Evolutionary conservation across 1,140 invertebrate genomes (phyloP), one percentile per base, ranked within the genome.

Genomic region (Saccostrea echinata): DNA sequence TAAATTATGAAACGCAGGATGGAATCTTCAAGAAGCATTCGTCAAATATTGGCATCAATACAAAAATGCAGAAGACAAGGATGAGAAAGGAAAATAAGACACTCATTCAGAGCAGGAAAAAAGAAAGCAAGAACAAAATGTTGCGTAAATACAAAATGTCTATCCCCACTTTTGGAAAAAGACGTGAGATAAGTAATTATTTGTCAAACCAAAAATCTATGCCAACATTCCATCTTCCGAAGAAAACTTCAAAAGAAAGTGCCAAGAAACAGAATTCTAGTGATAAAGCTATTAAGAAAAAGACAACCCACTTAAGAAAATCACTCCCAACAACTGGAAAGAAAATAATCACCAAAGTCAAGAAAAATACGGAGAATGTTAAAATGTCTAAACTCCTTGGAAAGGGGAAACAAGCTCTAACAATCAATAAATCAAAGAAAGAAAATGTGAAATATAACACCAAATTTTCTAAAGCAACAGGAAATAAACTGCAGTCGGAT

Each of bases 171-270:
- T 76, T 30, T 35, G 68, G 27, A 3, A 76, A 27, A 16, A 30
- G 30, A 11, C 68, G 68, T 27, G 68, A 76, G 27, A 76, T 27
- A 11, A 76, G 68, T 2, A 76, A 24, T 16, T 76, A 33, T 76
- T 76, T 76, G 18, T 76, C 68, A 18, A 76, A 76, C 16, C 68
- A 30, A 16, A 76, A 76, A 76, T 76, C 68, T 33, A 27, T 76
- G 1, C 68, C 68, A 76, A 76, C 12, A 35, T 76, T 76, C 3
- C 27, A 76, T 35, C 30, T 76, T 76, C 68, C 68, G 12, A 76
- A 33, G 30, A 76, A 76, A 27, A 76, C 11, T 11, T 30, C 11
- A 2, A 27, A 11, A 76, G 27, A 76, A 76, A 33, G 24, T 16
- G 12, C 16, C 68, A 27, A 30, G 27, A 76, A 27, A 6, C 55